Evolutionary conservation across 2,113 vertebrate genomes (phyloP).

Genomic region (Brevimyrus niger): DNA sequence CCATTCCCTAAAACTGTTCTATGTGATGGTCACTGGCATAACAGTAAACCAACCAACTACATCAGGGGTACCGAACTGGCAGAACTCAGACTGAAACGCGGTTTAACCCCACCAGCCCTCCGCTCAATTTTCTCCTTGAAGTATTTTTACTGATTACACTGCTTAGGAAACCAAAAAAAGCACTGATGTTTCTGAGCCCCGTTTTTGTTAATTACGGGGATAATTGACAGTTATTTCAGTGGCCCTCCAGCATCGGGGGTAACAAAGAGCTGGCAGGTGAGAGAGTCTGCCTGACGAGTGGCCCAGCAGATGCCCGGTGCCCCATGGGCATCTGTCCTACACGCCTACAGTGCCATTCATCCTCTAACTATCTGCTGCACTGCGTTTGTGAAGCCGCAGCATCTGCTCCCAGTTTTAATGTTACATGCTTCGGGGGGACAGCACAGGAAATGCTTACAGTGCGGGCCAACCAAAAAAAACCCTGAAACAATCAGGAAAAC

Average conservation of each 20-base stretch:
- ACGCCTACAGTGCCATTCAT: conserved; percentile 6
- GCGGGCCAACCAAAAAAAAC: conserved; percentile 35
- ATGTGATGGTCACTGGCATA: background rate
- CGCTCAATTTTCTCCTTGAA: background rate
- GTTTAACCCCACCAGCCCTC: background rate
- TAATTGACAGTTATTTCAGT: conserved; percentile 63
- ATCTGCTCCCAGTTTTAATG: conserved; percentile 61
- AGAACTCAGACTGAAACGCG: background rate
- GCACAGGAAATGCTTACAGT: conserved; percentile 1
- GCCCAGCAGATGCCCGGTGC: background rate
- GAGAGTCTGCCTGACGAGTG: background rate
- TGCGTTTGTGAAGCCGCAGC: conserved; percentile 44
- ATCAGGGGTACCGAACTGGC: background rate
- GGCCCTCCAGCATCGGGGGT: conserved; percentile 52
- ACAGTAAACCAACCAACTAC: background rate
- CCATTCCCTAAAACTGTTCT: background rate
- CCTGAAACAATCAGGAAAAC: conserved; percentile 41
- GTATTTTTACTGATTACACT: background rate
- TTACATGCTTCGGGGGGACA: background rate
- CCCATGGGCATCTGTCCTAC: background rate
- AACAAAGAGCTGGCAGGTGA: background rate
- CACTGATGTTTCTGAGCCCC: background rate
- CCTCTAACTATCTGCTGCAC: conserved; percentile 23
- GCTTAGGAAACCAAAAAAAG: background rate
- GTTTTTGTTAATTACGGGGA: conserved; percentile 37